phyloP scores from a whole-genome alignment of 2,797 vertebrate genomes.

The Danionella dracula region DNA sequence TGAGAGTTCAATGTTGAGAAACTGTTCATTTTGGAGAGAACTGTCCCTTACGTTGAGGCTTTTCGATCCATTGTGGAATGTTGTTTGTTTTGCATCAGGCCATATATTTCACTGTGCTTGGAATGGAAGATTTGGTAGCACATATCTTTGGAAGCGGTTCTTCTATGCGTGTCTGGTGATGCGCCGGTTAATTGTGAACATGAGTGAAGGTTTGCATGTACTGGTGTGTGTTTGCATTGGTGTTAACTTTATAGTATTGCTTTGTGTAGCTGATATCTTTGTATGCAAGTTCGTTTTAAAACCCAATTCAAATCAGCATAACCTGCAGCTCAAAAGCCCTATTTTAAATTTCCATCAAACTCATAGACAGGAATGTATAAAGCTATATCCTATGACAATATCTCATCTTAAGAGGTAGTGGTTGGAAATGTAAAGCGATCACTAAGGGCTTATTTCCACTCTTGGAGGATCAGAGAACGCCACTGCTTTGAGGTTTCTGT shows the following conservation, averaged over 20 bases:
- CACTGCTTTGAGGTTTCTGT: constrained; percentile 26
- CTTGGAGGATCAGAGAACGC: constrained; percentile 25
- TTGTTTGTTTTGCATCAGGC: constrained; percentile 26
- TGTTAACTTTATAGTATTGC: constrained; percentile 67
- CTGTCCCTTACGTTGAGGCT: not conserved
- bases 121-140: constrained; percentile 58
- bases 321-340: constrained; percentile 61
- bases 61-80: constrained; percentile 32
- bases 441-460: constrained; percentile 47
- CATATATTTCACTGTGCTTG: constrained; percentile 48
- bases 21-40: no score
- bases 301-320: constrained; percentile 50
- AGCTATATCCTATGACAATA: constrained; percentile 29
- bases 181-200: constrained; percentile 49
- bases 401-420: constrained; percentile 15
- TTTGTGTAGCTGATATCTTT: constrained; percentile 65
- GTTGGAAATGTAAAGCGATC: constrained; percentile 23
- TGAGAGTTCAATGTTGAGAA: no score
- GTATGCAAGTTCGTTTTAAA: constrained; percentile 58
- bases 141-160: constrained; percentile 56
- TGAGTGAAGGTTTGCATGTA: constrained; percentile 53
- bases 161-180: constrained; percentile 47
- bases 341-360: constrained; percentile 38
- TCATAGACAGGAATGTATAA: constrained; percentile 41
- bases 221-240: constrained; percentile 30